Base-by-base conservation (phyloP, 2,797 vertebrate genomes). In the Denticeps clupeoides region DNA sequence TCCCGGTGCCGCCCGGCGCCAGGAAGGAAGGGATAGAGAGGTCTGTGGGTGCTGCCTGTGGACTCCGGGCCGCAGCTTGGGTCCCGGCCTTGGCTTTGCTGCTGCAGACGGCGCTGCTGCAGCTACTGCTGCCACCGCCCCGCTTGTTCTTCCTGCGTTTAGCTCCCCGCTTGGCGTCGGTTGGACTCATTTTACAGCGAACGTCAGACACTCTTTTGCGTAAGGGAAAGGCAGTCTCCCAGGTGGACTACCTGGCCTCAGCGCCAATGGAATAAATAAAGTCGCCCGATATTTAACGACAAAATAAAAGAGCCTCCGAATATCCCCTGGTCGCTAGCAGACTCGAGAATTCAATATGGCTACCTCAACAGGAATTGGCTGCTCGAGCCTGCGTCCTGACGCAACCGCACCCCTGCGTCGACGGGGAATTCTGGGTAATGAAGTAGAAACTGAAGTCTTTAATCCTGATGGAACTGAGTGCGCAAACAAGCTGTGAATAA, bases 121-220 rank as follows among this genome's bases (percentile, higher is more conserved):
- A 81, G 69, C 73, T 70, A 60, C 79, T 78, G 65, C 82, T 79
- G 81, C 82, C 84, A 78, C 89, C 89, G 83, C 90, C 90, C 74
- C 91, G 88, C 88, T 94, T 93, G 80, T 92, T 92, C 89, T 94
- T 95, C 83, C 91, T 90, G 79, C 91, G 90, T 77, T 90, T 93
- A 74, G 91, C 90, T 79, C 91, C 91, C 72, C 91, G 87, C 77
- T 94, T 96, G 72, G 91, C 91, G 84, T 94, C 91, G 80, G 91
- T 93, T 59, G 91, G 91, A 76, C 91, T 94, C 91, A 96, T 94
- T 76, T 77, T 66, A 64, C 55, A 27, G 31, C 47, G 31, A 45
- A 50, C 41, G 22, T 42, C 47, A 50, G 69, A 74, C 78, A 78
- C 75, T 80, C 77, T 80, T 73, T 73, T 78, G 73, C 74, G 79